Evolutionary conservation across 2,888 invertebrate species (phyloP), one percentile per base, ranked within the genome.

Genomic region (Colletes collaris): DNA sequence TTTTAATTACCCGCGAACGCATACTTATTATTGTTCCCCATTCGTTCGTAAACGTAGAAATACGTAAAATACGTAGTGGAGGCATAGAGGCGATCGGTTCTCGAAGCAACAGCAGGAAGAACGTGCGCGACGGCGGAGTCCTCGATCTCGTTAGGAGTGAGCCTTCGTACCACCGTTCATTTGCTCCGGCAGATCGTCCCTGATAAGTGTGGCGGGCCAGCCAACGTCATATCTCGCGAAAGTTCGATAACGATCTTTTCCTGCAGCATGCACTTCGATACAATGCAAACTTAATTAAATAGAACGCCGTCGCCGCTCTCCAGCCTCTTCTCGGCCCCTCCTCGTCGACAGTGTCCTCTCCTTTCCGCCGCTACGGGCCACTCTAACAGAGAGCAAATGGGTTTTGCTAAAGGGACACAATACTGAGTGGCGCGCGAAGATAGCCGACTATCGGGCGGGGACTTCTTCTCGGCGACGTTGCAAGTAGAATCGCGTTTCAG

Each of bases 281-380:
- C 89, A 90, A 90, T 91, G 90, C 89, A 87, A 90, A 91, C 89
- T 91, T 90, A 90, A 91, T 91, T 91, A 90, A 90, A 90, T 89
- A 86, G 87, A 90, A 87, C 87, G 83, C 83, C 84, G 79, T 79
- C 72, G 79, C 66, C 69, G 76, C 52, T 72, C 55, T 65, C 62
- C 62, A 4, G 37, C 50, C 27, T 6, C 65, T 65, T 53, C 35
- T 44, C 49, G 16, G 16, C 55, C 62, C 46, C 52, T 56, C 62
- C 62, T 44, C 27, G 37, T 66, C 53, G 56, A n/a, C 53, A 16
- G 13, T n/a, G 59, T 50, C 44, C 46, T 64, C 58, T 16, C 19
- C 37, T 27, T 52, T 53, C 40, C 37, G 60, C 63, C 62, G 75
- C 71, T 69, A 69, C 74, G 68, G 76, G 66, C 69, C 58, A 44